These are phyloP conservation scores for Neosilurus hyrtlii DNA, from an alignment of 2,797 vertebrate genomes.

Conservation along the genomic window DNA sequence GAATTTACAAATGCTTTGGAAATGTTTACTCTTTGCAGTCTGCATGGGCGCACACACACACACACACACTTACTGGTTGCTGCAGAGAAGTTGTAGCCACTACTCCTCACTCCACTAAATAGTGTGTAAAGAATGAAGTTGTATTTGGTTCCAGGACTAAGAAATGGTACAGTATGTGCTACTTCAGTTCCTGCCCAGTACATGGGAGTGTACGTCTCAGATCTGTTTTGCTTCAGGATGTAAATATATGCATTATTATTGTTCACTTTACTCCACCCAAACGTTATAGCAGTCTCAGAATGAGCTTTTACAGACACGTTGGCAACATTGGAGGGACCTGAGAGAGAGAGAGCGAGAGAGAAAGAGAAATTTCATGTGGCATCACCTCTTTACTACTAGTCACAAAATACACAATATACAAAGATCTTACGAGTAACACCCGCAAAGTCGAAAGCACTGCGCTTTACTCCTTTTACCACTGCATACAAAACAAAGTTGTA, in stretches of 20 bases:
- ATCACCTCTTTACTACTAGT: background rate
- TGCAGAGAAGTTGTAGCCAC: conserved; percentile 30
- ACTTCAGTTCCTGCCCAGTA: conserved; percentile 14
- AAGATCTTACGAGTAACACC: conserved; percentile 39
- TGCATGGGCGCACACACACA: background rate
- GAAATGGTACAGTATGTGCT: conserved; percentile 45
- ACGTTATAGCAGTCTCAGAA: conserved; percentile 33
- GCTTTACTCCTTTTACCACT: conserved; percentile 41
- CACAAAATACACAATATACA: background rate
- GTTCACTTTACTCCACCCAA: conserved; percentile 51
- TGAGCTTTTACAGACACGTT: conserved; percentile 30
- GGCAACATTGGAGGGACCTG: conserved; percentile 37
- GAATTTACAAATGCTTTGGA: too few species aligned
- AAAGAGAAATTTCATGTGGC: background rate
- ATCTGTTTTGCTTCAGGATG: conserved; percentile 18
- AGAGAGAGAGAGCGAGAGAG: background rate
- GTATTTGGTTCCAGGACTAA: conserved; percentile 50
- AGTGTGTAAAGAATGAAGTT: conserved; percentile 55
- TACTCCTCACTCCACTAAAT: conserved; percentile 39
- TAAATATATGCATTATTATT: conserved; percentile 30
- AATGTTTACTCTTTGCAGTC: too few species aligned
- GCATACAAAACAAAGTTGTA: conserved; percentile 57
- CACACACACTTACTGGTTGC: conserved; percentile 53
- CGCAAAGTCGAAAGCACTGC: conserved; percentile 26
- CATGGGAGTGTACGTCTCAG: conserved; percentile 19